Evolutionary conservation across 2,888 invertebrate species (phyloP).

Genomic region (Drosophila pseudotalamancana): DNA sequence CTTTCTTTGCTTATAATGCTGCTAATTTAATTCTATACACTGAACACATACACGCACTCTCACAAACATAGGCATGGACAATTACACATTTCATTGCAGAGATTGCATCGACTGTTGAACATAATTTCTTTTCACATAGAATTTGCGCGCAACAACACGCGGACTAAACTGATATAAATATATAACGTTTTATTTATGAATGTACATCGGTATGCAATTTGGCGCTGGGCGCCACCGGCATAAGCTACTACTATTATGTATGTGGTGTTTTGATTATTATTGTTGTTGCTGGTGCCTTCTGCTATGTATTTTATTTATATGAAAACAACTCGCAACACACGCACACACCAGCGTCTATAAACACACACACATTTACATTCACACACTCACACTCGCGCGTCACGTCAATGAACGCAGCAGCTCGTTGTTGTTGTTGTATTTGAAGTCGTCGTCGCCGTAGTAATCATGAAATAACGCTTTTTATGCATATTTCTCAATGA

Average conservation of each 20-base stretch:
- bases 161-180: conserved; percentile 41
- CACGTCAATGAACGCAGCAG: conserved; percentile 81
- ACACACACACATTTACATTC: conserved; percentile 39
- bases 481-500: conserved; percentile 69
- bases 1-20: conserved; percentile 51
- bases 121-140: conserved; percentile 55
- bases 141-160: conserved; percentile 56
- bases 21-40: conserved; percentile 73
- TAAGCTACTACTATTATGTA: conserved; percentile 36
- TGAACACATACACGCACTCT: conserved; percentile 47
- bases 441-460: conserved; percentile 60
- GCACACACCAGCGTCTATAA: conserved; percentile 33
- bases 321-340: conserved; percentile 62
- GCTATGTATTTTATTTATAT: conserved; percentile 53
- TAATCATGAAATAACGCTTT: conserved; percentile 65
- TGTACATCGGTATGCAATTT: conserved; percentile 37
- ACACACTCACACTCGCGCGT: conserved; percentile 69
- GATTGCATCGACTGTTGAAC: conserved; percentile 42
- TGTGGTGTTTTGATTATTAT: conserved; percentile 59
- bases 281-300: conserved; percentile 32
- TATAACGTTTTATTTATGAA: conserved; percentile 23
- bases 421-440: conserved; percentile 55
- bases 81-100: conserved; percentile 46
- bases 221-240: conserved; percentile 30
- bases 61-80: conserved; percentile 23